A percentile compares a stretch with the other conserved stretches of the same genome.
Evolutionary conservation across 2,113 vertebrate species (phyloP).

Genomic region (Misgurnus anguillicaudatus): DNA sequence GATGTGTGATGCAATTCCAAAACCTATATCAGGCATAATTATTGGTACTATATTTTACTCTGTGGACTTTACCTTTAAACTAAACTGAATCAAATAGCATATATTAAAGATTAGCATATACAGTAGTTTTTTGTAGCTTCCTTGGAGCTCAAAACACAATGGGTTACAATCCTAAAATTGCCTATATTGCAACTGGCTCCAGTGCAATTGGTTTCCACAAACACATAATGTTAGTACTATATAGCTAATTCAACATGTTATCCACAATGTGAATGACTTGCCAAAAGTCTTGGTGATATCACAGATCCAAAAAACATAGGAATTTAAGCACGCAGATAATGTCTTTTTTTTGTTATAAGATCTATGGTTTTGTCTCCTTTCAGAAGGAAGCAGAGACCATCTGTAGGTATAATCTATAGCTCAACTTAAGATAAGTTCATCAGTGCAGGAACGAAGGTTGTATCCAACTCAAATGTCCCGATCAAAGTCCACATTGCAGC

Average conservation of each 20-base stretch:
- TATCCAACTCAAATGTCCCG: slow-evolving; percentile 48
- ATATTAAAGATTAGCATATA: too few species aligned
- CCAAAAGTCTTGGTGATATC: background rate
- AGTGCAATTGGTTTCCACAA: too few species aligned
- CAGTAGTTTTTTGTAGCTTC: too few species aligned
- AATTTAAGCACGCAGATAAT: background rate
- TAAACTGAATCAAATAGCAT: background rate
- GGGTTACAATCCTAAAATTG: too few species aligned
- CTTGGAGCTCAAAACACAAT: too few species aligned
- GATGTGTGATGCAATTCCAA: background rate
- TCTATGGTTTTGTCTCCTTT: background rate
- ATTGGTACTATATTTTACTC: too few species aligned
- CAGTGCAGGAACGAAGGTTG: slow-evolving; percentile 53
- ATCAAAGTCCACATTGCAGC: slow-evolving; percentile 48
- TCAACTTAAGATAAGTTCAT: slow-evolving; percentile 43
- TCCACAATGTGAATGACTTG: too few species aligned
- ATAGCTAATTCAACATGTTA: too few species aligned
- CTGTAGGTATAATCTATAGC: background rate
- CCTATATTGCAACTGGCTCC: too few species aligned
- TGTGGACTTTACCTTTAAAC: background rate
- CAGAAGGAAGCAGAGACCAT: background rate
- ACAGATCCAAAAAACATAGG: background rate
- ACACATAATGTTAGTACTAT: too few species aligned
- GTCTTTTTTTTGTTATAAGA: background rate
- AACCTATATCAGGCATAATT: background rate